A percentile compares a stretch with the other conserved stretches of the same genome.
Conservation (phyloP, 1,140 invertebrate genomes). For the Eriocheir sinensis region DNA sequence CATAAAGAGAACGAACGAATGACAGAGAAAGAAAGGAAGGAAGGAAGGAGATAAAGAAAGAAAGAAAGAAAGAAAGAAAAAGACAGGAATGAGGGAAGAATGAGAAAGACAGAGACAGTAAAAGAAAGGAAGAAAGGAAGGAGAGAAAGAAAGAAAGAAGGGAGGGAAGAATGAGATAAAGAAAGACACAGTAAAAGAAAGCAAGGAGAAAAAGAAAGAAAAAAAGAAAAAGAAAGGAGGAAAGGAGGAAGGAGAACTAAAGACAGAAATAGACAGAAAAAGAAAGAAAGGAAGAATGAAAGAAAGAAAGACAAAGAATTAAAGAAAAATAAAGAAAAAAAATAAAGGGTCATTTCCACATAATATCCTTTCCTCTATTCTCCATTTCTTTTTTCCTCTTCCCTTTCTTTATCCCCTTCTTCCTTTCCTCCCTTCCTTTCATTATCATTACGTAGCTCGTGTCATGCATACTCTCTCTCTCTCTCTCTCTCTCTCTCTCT, state of each 20-base stretch:
- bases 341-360: neutral
- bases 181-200: neutral
- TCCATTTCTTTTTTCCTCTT: no score
- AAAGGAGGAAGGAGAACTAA: neutral
- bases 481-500: no score
- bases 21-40: no score
- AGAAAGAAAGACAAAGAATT: neutral
- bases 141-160: no score
- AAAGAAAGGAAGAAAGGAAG: neutral
- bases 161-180: neutral
- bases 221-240: neutral
- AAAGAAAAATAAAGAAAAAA: conserved; percentile 1
- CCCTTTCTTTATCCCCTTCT: no score
- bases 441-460: no score
- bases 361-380: no score
- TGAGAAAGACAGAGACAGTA: neutral
- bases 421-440: no score
- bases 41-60: neutral
- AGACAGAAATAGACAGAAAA: neutral
- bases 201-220: neutral
- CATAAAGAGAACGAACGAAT: no score
- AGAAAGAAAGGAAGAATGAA: neutral
- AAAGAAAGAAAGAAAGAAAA: neutral
- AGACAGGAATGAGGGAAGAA: neutral
- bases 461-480: no score